Evolutionary conservation across 2,113 vertebrate species (phyloP), one percentile per base, ranked within the genome.

Genomic region (Elephantulus edwardii): DNA sequence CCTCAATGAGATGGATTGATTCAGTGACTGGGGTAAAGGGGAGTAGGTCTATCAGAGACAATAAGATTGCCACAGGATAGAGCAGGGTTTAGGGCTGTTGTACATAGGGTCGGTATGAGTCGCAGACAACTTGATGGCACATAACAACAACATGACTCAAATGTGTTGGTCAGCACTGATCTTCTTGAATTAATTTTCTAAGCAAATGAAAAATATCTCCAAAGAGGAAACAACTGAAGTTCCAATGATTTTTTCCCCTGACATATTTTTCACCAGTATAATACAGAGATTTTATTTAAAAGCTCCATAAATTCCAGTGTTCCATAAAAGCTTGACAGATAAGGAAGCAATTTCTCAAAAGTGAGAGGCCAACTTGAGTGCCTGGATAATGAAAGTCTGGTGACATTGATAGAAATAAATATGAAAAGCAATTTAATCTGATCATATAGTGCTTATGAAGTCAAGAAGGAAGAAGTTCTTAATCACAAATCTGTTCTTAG

Each of bases 221-320:
- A 42, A 87, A 76, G 24, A 90, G 50, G 8, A 10, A 81, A 76
- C 58, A 35, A 26, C 26, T 84, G 26, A 56, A 80, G 40, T 71
- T 64, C 26, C 17, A 8, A 13, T 22, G 22, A 72, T 46, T 14
- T 28, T 74, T 75, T 74, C 82, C n/a, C n/a, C 66, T 77, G 42
- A 22, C 24, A 44, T 71, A n/a, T 88, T 64, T 93, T 83, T 93
- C 52, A 42, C 66, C 77, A 48, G 58, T 33, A 1, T 33, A 19
- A 87, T 52, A 76, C 86, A 48, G 74, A 90, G 60, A 70, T 81
- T 94, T 95, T 88, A 88, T 91, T 82, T 84, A 81, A 89, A 48
- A 86, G 38, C 66, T 88, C 83, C 74, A 74, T 83, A 66, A 85
- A 88, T 78, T 72, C 77, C 72, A 22, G n/a, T n/a, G n/a, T n/a